Percentiles rank a stretch among this genome's conserved stretches.
phyloP scores from a whole-genome alignment of 1,140 invertebrate genomes.

The Gonioctena quinquepunctata region DNA sequence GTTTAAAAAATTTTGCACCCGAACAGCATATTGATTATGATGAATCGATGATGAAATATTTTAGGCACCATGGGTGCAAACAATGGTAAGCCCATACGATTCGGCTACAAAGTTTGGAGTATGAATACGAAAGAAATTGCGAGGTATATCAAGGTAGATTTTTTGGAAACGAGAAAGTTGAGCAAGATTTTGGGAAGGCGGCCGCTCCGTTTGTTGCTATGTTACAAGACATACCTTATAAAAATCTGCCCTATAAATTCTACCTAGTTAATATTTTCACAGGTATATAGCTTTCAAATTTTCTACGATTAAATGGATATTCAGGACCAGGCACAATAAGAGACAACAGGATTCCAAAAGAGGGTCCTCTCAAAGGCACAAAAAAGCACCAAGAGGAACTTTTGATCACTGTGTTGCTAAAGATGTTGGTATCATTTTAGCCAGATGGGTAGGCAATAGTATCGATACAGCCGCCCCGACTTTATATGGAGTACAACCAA shows the following conservation, averaged over 20 bases:
- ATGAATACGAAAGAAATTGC: conserved; percentile 33
- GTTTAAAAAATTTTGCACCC: conserved; percentile 14
- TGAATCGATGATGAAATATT: conserved; percentile 45
- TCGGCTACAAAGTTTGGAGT: conserved; percentile 31
- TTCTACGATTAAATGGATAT: background rate
- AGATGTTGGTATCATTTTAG: conserved; percentile 24
- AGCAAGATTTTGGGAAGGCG: background rate
- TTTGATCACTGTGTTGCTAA: background rate
- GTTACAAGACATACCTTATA: conserved; percentile 27
- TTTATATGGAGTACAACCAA: conserved; percentile 29
- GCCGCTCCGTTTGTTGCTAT: conserved; percentile 27
- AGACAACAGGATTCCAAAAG: conserved; percentile 29
- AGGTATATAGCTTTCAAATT: background rate
- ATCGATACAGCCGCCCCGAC: conserved; percentile 40
- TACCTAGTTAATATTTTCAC: conserved; percentile 18
- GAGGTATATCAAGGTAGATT: conserved; percentile 41
- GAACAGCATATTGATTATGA: conserved; percentile 27
- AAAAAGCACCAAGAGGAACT: background rate
- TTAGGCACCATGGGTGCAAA: conserved; percentile 25
- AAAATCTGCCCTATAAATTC: conserved; percentile 12
- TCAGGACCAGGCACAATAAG: conserved; percentile 27
- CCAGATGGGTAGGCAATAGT: conserved; percentile 41
- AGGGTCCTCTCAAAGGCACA: background rate
- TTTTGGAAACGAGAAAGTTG: background rate
- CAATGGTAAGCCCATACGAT: conserved; percentile 38